Percentiles rank a stretch among this genome's conserved stretches.
Conservation (phyloP, 2,797 vertebrate genomes). For the Neolamprologus multifasciatus region DNA sequence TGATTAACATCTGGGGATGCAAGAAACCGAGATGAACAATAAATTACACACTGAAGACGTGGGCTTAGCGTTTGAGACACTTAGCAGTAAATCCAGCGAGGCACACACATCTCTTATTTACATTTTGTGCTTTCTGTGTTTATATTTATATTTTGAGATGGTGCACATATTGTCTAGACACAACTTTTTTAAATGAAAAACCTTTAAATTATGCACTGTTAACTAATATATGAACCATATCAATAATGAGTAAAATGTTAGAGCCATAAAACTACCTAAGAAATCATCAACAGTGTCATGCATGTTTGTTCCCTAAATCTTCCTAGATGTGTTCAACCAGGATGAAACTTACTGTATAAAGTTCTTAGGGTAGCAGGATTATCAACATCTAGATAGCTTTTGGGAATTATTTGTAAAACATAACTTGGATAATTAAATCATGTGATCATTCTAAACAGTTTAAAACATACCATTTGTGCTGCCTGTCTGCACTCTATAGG, state of each 20-base stretch:
- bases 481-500: not conserved
- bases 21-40: constrained; percentile 19
- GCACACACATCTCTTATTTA: not conserved
- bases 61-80: not conserved
- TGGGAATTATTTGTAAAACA: not conserved
- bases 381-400: not conserved
- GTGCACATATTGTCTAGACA: not conserved
- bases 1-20: constrained; percentile 63
- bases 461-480: not conserved
- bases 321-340: not conserved
- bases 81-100: not conserved
- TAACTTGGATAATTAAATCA: not conserved
- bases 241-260: not conserved
- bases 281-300: not conserved
- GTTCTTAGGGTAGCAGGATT: not conserved
- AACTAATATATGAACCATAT: not conserved
- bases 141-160: not conserved
- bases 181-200: not conserved
- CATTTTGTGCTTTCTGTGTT: not conserved
- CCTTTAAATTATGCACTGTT: not conserved
- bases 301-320: not conserved
- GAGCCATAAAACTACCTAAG: not conserved
- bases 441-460: not conserved
- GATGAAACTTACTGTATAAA: not conserved
- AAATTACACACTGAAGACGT: constrained; percentile 6